Evolutionary conservation across 2,113 vertebrate genomes (phyloP).

Genomic region (Pogonocichla stellata): DNA sequence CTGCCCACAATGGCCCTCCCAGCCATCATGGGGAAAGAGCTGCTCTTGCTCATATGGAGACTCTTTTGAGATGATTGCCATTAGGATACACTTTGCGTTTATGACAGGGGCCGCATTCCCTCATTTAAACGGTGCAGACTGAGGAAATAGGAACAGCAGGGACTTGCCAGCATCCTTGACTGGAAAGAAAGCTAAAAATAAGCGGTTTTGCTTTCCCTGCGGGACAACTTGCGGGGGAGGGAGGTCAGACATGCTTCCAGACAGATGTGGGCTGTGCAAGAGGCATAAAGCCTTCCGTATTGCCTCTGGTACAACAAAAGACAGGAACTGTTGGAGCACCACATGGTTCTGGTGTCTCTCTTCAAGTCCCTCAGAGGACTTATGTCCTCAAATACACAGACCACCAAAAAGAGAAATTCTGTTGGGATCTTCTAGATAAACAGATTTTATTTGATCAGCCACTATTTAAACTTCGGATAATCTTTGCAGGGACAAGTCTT

Average conservation of each 20-base stretch:
- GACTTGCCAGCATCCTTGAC: not conserved
- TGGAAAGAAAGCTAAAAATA: not conserved
- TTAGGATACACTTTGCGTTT: not conserved
- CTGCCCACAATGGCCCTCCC: accelerated
- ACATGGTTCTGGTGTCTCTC: not conserved
- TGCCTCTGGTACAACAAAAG: not conserved
- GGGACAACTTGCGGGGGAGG: accelerated
- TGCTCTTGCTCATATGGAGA: accelerated
- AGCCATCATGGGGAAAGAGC: accelerated
- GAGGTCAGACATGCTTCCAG: accelerated
- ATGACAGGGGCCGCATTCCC: no score
- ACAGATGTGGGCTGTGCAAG: accelerated
- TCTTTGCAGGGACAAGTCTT: constrained; percentile 10
- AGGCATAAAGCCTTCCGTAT: not conserved
- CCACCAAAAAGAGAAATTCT: constrained; percentile 8
- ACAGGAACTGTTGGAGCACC: not conserved
- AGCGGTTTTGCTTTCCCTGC: not conserved
- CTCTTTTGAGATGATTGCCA: not conserved
- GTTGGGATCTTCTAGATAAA: not conserved
- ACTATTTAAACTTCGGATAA: constrained; percentile 40
- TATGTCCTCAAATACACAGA: not conserved
- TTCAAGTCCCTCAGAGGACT: not conserved
- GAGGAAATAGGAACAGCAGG: not conserved
- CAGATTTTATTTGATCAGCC: not conserved
- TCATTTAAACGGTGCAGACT: not conserved